Percentiles rank a stretch among this genome's conserved stretches.
Evolutionary conservation across 2,888 invertebrate species (phyloP).

Genomic region (Temnothorax rugatulus): DNA sequence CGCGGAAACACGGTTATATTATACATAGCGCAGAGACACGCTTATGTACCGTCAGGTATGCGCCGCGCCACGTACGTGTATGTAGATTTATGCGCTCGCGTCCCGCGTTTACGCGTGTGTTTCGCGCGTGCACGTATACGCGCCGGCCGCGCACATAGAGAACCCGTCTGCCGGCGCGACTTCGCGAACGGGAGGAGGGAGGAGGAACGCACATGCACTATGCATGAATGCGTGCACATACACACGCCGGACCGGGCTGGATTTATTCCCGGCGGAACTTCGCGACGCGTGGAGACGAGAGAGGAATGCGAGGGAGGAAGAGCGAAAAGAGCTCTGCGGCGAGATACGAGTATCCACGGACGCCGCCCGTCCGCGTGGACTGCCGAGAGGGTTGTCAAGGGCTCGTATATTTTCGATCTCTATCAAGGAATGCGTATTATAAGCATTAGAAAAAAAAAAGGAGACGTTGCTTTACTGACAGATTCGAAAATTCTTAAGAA

Average conservation of each 20-base stretch:
- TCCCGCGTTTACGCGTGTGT: neutral
- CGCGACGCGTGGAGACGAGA: constrained; percentile 37
- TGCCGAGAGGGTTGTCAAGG: neutral
- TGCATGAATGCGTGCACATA: constrained; percentile 73
- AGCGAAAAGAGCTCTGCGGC: constrained; percentile 1
- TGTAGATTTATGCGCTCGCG: constrained; percentile 39
- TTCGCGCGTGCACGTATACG: constrained; percentile 30
- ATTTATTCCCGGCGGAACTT: constrained; percentile 66
- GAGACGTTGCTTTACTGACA: neutral
- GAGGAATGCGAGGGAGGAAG: constrained; percentile 27
- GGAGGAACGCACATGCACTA: constrained; percentile 67
- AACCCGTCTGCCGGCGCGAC: constrained; percentile 68
- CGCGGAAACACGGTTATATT: constrained; percentile 69
- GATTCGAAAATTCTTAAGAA: neutral
- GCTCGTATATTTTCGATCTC: constrained; percentile 3
- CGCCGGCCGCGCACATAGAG: constrained; percentile 52
- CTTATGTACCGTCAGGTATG: constrained; percentile 66
- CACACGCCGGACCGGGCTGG: constrained; percentile 54
- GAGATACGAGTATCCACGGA: constrained; percentile 35
- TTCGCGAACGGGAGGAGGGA: constrained; percentile 59
- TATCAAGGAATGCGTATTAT: neutral
- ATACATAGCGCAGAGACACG: constrained; percentile 59
- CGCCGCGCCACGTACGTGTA: constrained; percentile 44
- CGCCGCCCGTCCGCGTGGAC: constrained; percentile 18
- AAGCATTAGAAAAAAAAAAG: constrained; percentile 8